These are phyloP conservation scores for Phalacrocorax brasilianus DNA, from an alignment of 2,113 vertebrate species.

Conservation along the genomic window DNA sequence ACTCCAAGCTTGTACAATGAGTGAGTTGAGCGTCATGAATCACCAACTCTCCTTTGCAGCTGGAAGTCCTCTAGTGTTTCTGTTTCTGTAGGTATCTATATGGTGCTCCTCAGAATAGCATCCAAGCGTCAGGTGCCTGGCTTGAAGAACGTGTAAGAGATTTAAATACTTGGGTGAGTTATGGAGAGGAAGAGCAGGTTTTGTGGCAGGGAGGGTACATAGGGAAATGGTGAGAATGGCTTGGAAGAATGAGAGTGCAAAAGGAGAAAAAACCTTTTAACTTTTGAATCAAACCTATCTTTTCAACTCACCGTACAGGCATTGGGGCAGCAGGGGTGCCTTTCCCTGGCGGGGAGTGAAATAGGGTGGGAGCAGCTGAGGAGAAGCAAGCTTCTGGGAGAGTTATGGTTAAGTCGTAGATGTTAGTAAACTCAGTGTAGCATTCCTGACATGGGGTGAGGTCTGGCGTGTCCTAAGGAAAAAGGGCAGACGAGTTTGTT, in stretches of 20 bases:
- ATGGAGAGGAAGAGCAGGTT: not conserved
- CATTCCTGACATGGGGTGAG: not conserved
- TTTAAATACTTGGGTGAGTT: not conserved
- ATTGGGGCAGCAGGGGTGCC: not conserved
- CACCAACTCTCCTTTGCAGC: not conserved
- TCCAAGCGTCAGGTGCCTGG: not conserved
- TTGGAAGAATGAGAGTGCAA: not conserved
- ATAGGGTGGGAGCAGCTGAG: not conserved
- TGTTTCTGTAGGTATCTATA: accelerated
- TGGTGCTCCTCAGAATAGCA: not conserved
- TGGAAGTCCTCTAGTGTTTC: not conserved
- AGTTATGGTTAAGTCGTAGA: not conserved
- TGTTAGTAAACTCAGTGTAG: not conserved
- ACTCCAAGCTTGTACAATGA: not conserved
- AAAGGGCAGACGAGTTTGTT: not conserved
- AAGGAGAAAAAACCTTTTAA: not conserved
- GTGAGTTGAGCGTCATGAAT: accelerated
- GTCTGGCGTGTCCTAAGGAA: not conserved
- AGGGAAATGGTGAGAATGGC: not conserved
- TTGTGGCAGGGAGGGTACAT: not conserved
- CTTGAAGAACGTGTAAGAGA: not conserved
- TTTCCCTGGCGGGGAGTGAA: not conserved
- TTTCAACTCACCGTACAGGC: not conserved
- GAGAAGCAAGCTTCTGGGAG: not conserved
- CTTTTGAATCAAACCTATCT: not conserved